Evolutionary conservation across 2,888 invertebrate genomes (phyloP), one percentile per base, ranked within the genome.

Genomic region (Cepaea hortensis): DNA sequence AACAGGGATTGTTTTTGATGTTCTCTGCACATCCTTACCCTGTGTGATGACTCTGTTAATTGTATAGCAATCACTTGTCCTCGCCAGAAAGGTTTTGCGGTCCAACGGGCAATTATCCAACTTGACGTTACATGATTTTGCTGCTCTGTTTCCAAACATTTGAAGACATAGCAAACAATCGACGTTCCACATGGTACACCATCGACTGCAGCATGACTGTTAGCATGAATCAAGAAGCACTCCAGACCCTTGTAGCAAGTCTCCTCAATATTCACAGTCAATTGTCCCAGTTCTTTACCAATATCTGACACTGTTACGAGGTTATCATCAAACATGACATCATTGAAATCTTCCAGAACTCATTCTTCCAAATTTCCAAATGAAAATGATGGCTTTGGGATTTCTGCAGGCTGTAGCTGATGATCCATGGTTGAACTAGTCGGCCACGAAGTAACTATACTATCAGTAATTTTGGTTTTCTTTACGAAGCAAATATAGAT

Each of bases 41-140:
- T 93, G 93, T 86, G 93, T 93, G 65, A 94, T 93, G 61, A 93
- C 91, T 91, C 91, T 91, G 88, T 92, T 94, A 6, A 94, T 90
- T 9, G 92, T 90, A 89, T 91, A 94, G 13, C 90, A 90, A 11
- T 90, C 91, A 3, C 91, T 91, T 79, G 93, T 91, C 87, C 90
- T 90, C 9, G 92, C 90, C 46, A 94, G 92, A 72, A 92, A 91
- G n/a, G 94, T 94, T 87, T 94, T 94, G 81, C 94, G 91, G 89
- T 94, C 94, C 65, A 94, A 87, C 13, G 94, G 93, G 89, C 93
- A 93, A 87, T 94, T 93, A 76, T 94, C 93, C 76, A 94, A 89
- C 92, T 94, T 94, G 11, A 94, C 94, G 91, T 94, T 90, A 94
- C 94, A 91, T 94, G 94, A 83, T 94, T 94, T 76, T 94, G 93